Conservation (phyloP, 1,140 invertebrate species). For the Drosophila bocki region DNA sequence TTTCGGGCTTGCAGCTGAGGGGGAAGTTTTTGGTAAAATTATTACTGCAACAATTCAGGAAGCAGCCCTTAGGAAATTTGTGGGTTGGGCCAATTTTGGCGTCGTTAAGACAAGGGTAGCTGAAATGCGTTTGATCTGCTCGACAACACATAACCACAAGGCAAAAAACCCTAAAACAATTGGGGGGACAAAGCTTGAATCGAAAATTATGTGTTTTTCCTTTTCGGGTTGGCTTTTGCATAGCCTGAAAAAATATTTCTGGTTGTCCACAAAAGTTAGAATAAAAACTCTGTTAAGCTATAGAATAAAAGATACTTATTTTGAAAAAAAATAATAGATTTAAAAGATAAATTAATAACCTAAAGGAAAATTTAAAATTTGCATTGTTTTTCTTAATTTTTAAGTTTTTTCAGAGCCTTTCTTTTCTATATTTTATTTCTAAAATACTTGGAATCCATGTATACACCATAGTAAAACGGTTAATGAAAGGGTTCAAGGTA, state of each 20-base stretch:
- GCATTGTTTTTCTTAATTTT: no score
- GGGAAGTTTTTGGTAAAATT: conserved; percentile 39
- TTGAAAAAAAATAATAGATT: not conserved
- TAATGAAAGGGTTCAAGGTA: not conserved
- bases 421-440: not conserved
- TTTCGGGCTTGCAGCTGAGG: conserved; percentile 2
- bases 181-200: not conserved
- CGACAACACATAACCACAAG: conserved; percentile 51
- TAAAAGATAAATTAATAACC: not conserved
- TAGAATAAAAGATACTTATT: not conserved
- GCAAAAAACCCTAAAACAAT: conserved; percentile 16
- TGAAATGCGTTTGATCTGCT: conserved; percentile 65
- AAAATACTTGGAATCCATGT: not conserved
- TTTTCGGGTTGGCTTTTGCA: conserved; percentile 15
- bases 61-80: conserved; percentile 10
- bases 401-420: no score
- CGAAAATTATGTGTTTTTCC: conserved; percentile 26
- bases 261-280: not conserved
- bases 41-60: conserved; percentile 35
- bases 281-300: no score
- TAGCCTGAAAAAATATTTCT: not conserved
- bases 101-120: conserved; percentile 53
- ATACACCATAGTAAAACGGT: no score
- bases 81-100: conserved; percentile 42
- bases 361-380: not conserved